Base-by-base conservation (phyloP, 1,140 invertebrate species). In the Drosophila melanica region DNA sequence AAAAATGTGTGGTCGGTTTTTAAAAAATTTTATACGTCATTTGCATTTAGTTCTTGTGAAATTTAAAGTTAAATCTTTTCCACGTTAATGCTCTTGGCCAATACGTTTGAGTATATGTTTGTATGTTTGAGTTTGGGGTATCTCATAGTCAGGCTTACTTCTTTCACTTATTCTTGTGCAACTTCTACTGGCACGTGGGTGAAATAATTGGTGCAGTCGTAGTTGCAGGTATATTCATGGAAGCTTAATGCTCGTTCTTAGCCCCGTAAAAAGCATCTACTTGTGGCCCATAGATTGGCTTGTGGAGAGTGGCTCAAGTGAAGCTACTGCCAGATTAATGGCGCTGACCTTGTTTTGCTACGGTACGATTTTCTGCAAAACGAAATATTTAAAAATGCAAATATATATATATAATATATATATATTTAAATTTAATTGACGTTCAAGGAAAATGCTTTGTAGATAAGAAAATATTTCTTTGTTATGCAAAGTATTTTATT, bases 151-250 rank as follows among this genome's bases (percentile, higher is more conserved):
- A 3, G 20, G 20, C 16, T 11, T 16, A 11, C 20, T 48, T 7
- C 0, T 23, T 23, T 23, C 20, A 2, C 20, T 23, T 23, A 23
- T 23, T 23, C 20, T 23, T 23, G 20, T 23, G 20, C 20, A 23
- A 3, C 5, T 7, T 41, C n/a, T 37, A 39, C 39, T 55, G 62
- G 7, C 54, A 59, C 53, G 57, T 53, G 44, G 50, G 35, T 48
- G 47, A 54, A 72, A 53, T 20, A 33, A 51, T 45, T 41, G 20
- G 27, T 7, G 27, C 27, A 27, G 27, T 27, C 6, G 27, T 14
- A 37, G 35, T 3, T 48, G 14, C 44, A 58, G 53, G 3, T 33
- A 42, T n/a, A 50, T 41, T 30, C 44, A 8, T 35, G 8, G 9
- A 35, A 35, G 8, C 8, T 35, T 35, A 35, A 18, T 47, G 63